These are phyloP conservation scores for Paedocypris sp. DNA, from an alignment of 2,113 vertebrate species.

Conservation along the genomic window DNA sequence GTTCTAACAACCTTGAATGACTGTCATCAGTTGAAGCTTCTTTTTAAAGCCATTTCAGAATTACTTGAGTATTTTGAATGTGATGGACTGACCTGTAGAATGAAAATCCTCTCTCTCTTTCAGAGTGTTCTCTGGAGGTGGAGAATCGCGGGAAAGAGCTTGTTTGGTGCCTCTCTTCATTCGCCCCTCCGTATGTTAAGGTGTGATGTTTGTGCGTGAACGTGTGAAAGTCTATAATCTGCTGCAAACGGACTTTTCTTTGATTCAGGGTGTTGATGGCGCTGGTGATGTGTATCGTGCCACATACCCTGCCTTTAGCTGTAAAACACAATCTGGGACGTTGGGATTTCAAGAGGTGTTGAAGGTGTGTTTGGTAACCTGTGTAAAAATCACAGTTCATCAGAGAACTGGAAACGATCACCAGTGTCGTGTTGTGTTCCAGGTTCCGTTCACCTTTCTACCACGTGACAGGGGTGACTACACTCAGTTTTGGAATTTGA, in stretches of 20 bases:
- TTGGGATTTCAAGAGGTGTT: constrained; percentile 64
- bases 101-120: neutral
- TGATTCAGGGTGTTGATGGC: constrained; percentile 70
- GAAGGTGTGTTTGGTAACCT: constrained; percentile 66
- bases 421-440: neutral
- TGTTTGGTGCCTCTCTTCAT: constrained; percentile 83
- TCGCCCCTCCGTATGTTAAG: constrained; percentile 88
- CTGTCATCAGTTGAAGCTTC: neutral
- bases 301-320: constrained; percentile 80
- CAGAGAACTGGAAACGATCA: neutral
- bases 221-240: too few relatives aligned
- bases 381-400: neutral
- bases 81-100: neutral
- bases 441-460: constrained; percentile 78
- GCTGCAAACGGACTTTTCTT: constrained; percentile 20
- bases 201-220: constrained; percentile 46
- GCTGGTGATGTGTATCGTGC: constrained; percentile 74
- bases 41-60: too few relatives aligned
- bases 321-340: constrained; percentile 69
- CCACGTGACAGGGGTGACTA: constrained; percentile 80
- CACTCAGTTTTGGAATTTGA: constrained; percentile 89
- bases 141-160: constrained; percentile 71
- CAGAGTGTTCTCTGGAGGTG: constrained; percentile 71
- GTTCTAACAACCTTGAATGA: neutral
- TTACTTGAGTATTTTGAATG: too few relatives aligned